Base-by-base conservation (phyloP, 2,888 invertebrate species). In the Saturnia pavonia region DNA sequence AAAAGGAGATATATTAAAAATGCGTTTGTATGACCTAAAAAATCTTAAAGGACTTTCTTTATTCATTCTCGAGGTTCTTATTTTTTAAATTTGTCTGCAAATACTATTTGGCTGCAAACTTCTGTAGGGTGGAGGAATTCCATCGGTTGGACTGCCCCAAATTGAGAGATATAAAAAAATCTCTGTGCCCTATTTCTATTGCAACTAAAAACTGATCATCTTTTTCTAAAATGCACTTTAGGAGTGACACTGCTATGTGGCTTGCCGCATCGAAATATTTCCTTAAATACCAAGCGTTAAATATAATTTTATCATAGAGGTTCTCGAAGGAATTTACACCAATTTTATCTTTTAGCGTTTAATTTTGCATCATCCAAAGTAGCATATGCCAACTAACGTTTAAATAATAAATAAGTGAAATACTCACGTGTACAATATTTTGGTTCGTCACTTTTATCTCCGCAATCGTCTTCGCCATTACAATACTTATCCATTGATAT, bases 361-460 rank as follows among this genome's bases (percentile, higher is more conserved):
- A 43, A 43, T 9, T 8, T 43, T 43, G 11, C 43, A 12, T 7
- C 43, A 2, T 3, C 6, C 1, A 63, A 69, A 45, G 34, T 57
- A 68, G n/a, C n/a, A n/a, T n/a, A n/a, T n/a, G n/a, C n/a, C n/a
- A n/a, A n/a, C n/a, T n/a, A 63, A 69, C 69, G 25, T 45, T 63
- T 43, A 45, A 63, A 65, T 65, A 65, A 40, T 69, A 67, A 72
- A 70, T 57, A 25, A 65, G 70, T 45, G 42, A 48, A 51, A 74
- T 80, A 96, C 97, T 97, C 91, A 97, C 97, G 96, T 81, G 97
- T 95, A 88, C 97, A 97, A 80, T 95, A 95, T 76, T 95, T 94
- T 4, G 96, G 95, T 87, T 97, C 97, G 86, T 97, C 97, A 78
- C 96, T 96, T 80, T 95, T 95, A 87, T 97, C 97, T 43, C 95